Conservation (phyloP, 2,797 vertebrate species). For the Leptatherina wallacei region DNA sequence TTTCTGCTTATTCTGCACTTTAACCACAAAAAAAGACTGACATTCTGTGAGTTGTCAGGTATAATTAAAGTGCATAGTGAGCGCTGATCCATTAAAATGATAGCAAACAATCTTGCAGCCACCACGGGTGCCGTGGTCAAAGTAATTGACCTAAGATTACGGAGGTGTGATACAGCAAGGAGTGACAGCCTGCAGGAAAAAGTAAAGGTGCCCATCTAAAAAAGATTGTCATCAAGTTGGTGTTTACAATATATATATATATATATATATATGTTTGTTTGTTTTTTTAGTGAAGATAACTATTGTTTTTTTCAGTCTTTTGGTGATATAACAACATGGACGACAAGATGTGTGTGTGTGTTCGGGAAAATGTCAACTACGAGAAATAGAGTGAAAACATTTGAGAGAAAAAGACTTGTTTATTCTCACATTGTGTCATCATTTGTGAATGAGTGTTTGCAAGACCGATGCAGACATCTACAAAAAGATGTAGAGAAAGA, state of each 20-base stretch:
- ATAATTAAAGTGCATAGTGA: conserved; percentile 63
- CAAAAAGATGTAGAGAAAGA: conserved; percentile 10
- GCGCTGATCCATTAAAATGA: conserved; percentile 68
- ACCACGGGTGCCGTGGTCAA: conserved; percentile 68
- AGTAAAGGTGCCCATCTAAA: conserved; percentile 57
- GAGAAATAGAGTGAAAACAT: conserved; percentile 41
- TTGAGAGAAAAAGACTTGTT: conserved; percentile 49
- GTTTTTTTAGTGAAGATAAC: conserved; percentile 51
- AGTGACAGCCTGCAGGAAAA: conserved; percentile 41
- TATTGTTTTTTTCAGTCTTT: conserved; percentile 44
- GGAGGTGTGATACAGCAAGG: conserved; percentile 62
- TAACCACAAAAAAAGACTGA: conserved; percentile 26
- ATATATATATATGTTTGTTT: conserved; percentile 44
- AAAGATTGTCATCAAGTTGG: conserved; percentile 52
- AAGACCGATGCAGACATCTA: conserved; percentile 27
- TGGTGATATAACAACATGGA: conserved; percentile 53
- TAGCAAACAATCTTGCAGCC: conserved; percentile 58
- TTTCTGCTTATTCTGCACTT: conserved; percentile 32
- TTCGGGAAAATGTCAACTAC: conserved; percentile 11
- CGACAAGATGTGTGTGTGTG: conserved; percentile 19
- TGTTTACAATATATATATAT: no score
- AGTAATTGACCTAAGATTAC: conserved; percentile 76
- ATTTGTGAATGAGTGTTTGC: conserved; percentile 50
- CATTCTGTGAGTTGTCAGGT: conserved; percentile 28
- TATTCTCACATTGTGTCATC: conserved; percentile 60